phyloP scores from a whole-genome alignment of 2,888 invertebrate genomes.

The Matsumyia berberina region DNA sequence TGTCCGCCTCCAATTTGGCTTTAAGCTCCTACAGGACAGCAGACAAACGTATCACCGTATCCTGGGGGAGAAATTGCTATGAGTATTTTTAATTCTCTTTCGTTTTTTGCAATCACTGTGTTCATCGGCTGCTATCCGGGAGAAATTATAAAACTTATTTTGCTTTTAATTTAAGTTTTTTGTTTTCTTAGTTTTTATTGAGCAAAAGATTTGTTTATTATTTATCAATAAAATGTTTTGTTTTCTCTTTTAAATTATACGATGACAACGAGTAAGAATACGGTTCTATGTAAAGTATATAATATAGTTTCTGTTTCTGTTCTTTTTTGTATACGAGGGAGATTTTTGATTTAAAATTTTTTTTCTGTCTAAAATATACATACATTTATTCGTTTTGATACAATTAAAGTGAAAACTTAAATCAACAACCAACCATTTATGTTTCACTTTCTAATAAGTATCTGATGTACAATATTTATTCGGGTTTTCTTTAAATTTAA shows the following conservation, averaged over 20 bases:
- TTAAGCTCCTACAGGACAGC: not conserved
- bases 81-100: constrained; percentile 16
- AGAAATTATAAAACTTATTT: constrained; percentile 49
- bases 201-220: constrained; percentile 67
- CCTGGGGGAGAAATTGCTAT: too few species aligned
- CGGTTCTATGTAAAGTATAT: constrained; percentile 63
- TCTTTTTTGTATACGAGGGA: constrained; percentile 45
- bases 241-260: constrained; percentile 60
- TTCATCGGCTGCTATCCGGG: not conserved
- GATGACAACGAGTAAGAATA: constrained; percentile 72
- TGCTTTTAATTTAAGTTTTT: constrained; percentile 31
- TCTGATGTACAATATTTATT: constrained; percentile 9
- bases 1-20: not conserved
- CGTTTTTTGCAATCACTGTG: not conserved
- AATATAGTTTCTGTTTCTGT: constrained; percentile 42
- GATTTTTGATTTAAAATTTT: constrained; percentile 32
- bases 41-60: not conserved
- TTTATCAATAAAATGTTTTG: constrained; percentile 51
- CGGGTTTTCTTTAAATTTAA: constrained; percentile 18
- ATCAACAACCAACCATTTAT: constrained; percentile 7
- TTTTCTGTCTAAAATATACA: constrained; percentile 54
- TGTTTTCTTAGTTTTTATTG: constrained; percentile 37
- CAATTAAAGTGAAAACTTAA: constrained; percentile 14
- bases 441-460: not conserved
- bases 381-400: constrained; percentile 24